phyloP scores from a whole-genome alignment of 1,140 invertebrate species.

The Patella vulgata region DNA sequence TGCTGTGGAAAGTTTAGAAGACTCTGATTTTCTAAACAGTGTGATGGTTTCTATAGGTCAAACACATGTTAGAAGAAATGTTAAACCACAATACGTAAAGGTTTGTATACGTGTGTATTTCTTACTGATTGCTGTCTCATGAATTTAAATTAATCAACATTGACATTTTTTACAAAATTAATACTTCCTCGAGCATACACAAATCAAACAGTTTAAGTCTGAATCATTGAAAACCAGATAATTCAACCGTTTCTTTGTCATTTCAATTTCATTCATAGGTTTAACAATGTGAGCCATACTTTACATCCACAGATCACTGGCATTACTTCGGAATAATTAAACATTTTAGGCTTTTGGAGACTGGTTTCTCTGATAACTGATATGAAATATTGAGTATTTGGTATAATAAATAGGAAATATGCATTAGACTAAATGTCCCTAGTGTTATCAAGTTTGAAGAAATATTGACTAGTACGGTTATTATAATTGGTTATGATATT shows the following conservation, averaged over 20 bases:
- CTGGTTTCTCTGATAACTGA: no score
- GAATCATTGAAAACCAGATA: not conserved
- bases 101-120: slow-evolving; percentile 30
- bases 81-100: slow-evolving; percentile 57
- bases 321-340: no score
- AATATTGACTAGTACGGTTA: no score
- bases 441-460: no score
- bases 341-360: no score
- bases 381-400: no score
- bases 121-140: not conserved
- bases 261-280: no score
- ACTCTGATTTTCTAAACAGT: slow-evolving; percentile 54
- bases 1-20: slow-evolving; percentile 52
- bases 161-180: not conserved
- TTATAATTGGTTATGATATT: no score
- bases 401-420: no score
- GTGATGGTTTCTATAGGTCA: slow-evolving; percentile 56
- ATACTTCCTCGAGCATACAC: not conserved
- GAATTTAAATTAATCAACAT: not conserved
- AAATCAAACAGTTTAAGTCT: not conserved
- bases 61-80: slow-evolving; percentile 53
- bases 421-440: no score
- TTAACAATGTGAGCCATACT: no score
- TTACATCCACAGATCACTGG: no score
- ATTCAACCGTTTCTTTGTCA: not conserved